These are phyloP conservation scores for Lamprotornis superbus DNA, from an alignment of 2,113 vertebrate genomes.

Conservation along the genomic window DNA sequence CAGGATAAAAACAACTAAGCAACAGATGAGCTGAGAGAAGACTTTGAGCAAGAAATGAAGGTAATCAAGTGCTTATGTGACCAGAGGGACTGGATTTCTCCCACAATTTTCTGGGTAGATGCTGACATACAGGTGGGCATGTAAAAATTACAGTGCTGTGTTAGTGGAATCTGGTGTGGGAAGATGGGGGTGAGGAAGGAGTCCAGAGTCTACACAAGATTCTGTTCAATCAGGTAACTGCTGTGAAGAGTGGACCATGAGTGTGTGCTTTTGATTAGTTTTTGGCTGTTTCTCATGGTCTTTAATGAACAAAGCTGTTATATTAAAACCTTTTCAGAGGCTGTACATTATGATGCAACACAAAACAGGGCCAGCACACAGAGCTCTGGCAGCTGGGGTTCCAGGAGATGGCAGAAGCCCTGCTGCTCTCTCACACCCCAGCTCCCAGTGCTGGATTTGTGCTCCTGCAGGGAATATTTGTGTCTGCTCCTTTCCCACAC, in stretches of 20 bases:
- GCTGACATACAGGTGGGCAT: background rate
- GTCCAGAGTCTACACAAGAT: background rate
- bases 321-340: background rate
- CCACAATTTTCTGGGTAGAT: background rate
- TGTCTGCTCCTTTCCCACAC: background rate
- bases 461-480: background rate
- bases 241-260: background rate
- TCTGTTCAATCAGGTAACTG: background rate
- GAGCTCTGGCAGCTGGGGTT: accelerated
- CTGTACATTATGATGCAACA: background rate
- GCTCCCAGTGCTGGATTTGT: background rate
- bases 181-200: background rate
- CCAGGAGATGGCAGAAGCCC: background rate
- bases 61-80: background rate
- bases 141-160: background rate
- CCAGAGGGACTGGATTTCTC: background rate
- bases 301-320: background rate
- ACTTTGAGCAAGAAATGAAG: background rate
- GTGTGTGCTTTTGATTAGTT: background rate
- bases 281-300: background rate
- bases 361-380: background rate
- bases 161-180: accelerated
- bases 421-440: background rate
- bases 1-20: background rate
- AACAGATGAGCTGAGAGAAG: background rate